Base-by-base conservation (phyloP, 2,797 vertebrate genomes). In the Labroides dimidiatus region DNA sequence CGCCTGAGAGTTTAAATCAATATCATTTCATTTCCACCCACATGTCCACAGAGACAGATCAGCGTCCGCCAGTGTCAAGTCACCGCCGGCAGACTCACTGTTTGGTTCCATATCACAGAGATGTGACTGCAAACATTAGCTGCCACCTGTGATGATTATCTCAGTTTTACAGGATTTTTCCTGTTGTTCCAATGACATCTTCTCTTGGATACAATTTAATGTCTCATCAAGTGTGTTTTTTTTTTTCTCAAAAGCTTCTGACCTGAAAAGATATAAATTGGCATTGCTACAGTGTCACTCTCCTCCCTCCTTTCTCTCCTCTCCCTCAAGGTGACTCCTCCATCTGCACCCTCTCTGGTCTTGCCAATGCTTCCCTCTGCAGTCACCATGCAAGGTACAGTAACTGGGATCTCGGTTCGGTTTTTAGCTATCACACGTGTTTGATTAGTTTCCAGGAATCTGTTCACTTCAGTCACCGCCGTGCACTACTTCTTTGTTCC, bases 281-380 rank as follows among this genome's bases (percentile, higher is more conserved):
- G 84, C 84, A 71, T 68, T 59, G 66, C 75, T 61, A 45, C 45
- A 19, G 41, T 64, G 53, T 81, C 59, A 67, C 66, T 53, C 57
- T 65, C 69, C 71, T 79, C 72, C 80, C 72, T 78, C 64, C 74
- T 56, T 84, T 61, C 80, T 54, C 72, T 73, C 70, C 33, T 61
- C 73, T 65, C 55, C 76, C 84, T 92, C 91, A 92, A 93, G 92
- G 91, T 92, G 89, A 93, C 92, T 90, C 85, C 87, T 92, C 92
- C 92, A 93, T 92, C 91, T 92, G 92, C 73, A 83, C 84, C 83
- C 77, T 84, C 72, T 59, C 78, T 56, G 66, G 66, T 85, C 71
- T 42, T 87, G 85, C 89, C 89, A 91, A 75, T 76, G 69, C 76
- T 75, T 58, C 61, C 75, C 74, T 64, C 72, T 75, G 80, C 85